These are phyloP conservation scores for Aphis gossypii DNA, from an alignment of 1,140 invertebrate species.

Conservation along the genomic window DNA sequence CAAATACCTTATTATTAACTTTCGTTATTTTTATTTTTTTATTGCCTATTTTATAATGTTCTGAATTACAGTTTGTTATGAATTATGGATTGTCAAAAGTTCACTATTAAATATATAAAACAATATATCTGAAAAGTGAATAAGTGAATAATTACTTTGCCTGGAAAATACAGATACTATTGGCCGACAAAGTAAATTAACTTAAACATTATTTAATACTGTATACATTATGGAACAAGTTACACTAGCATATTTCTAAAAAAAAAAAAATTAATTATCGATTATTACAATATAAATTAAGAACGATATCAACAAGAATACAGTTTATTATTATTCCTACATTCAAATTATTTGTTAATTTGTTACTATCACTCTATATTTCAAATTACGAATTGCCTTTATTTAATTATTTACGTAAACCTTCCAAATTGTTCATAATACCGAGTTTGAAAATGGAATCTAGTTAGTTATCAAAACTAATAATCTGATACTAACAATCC, in stretches of 20 bases:
- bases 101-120: not conserved
- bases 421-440: constrained; percentile 46
- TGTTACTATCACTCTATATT: not conserved
- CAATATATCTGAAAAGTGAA: not conserved
- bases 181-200: not conserved
- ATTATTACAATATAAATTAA: not conserved
- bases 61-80: not conserved
- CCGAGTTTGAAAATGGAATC: constrained; percentile 48
- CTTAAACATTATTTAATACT: not conserved
- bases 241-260: not conserved
- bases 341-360: constrained; percentile 17
- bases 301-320: not conserved
- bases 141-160: constrained; percentile 5
- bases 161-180: constrained; percentile 17
- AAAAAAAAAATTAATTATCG: not conserved
- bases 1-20: not conserved
- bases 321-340: not conserved
- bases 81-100: not conserved
- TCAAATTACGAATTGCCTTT: constrained; percentile 42
- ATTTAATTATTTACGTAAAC: constrained; percentile 51
- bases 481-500: constrained; percentile 45
- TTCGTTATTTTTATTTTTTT: not conserved
- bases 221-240: not conserved
- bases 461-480: constrained; percentile 55
- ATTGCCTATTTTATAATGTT: not conserved